phyloP scores from a whole-genome alignment of 2,888 invertebrate genomes.

The Ormyrus rosae region DNA sequence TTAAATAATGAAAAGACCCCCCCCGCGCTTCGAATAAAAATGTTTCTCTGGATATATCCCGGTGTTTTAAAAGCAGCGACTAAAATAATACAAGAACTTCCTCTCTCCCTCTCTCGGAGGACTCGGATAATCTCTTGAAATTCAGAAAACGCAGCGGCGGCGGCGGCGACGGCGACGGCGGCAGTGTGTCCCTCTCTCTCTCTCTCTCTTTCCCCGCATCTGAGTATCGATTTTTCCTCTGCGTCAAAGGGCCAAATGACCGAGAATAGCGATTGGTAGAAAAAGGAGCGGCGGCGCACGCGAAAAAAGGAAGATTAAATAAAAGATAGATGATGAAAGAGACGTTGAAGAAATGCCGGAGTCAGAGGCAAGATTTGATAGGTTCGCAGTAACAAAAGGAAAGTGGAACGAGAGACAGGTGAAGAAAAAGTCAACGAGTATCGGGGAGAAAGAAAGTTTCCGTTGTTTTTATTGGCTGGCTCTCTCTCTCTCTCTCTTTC shows the following conservation, averaged over 20 bases:
- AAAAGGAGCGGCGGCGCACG: not conserved
- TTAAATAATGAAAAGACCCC: too few relatives aligned
- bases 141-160: too few relatives aligned
- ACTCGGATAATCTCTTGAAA: too few relatives aligned
- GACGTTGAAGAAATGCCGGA: slow-evolving; percentile 26
- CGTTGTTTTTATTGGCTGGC: slow-evolving; percentile 51
- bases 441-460: slow-evolving; percentile 48
- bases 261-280: slow-evolving; percentile 9
- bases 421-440: slow-evolving; percentile 46
- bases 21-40: too few relatives aligned
- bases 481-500: slow-evolving; percentile 8
- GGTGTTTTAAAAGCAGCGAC: too few relatives aligned
- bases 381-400: slow-evolving; percentile 47
- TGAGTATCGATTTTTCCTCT: too few relatives aligned
- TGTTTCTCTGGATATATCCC: too few relatives aligned
- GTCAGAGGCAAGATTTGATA: slow-evolving; percentile 47
- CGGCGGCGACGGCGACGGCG: too few relatives aligned
- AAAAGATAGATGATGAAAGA: slow-evolving; percentile 48
- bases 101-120: not conserved
- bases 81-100: too few relatives aligned
- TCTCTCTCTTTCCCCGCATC: too few relatives aligned
- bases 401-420: slow-evolving; percentile 35
- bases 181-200: too few relatives aligned
- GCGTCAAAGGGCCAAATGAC: slow-evolving; percentile 9
- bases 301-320: slow-evolving; percentile 20